These are phyloP conservation scores for Trichoplusia ni DNA, from an alignment of 1,140 invertebrate genomes.

Conservation along the genomic window DNA sequence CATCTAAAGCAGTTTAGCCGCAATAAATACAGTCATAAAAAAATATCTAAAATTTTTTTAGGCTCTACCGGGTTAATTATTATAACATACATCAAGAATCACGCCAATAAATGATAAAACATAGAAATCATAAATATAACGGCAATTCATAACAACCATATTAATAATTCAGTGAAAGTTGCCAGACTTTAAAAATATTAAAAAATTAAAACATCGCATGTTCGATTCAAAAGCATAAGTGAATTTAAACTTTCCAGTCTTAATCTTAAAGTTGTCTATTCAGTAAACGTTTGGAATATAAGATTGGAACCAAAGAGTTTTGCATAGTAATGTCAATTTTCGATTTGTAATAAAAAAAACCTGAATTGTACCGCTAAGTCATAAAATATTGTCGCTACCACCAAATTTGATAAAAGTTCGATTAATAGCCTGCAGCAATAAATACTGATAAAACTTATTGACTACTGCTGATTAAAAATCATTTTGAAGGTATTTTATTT, in stretches of 20 bases:
- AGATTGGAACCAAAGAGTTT: constrained; percentile 15
- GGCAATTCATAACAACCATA: constrained; percentile 6
- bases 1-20: too few species aligned
- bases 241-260: not conserved
- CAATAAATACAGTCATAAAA: too few species aligned
- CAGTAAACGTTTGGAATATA: not conserved
- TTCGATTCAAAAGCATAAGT: not conserved
- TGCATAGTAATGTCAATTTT: constrained; percentile 31
- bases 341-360: constrained; percentile 32
- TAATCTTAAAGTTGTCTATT: not conserved
- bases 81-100: not conserved
- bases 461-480: constrained; percentile 9
- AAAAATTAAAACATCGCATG: not conserved
- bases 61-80: not conserved
- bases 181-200: constrained; percentile 1
- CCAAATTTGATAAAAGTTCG: constrained; percentile 26
- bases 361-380: constrained; percentile 33
- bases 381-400: constrained; percentile 35
- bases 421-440: constrained; percentile 32
- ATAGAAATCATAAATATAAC: constrained; percentile 10
- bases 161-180: constrained; percentile 19
- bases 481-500: not conserved
- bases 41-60: too few species aligned
- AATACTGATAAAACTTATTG: constrained; percentile 18
- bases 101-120: not conserved